Base-by-base conservation (phyloP, 2,888 invertebrate genomes). In the Pammene aurita region DNA sequence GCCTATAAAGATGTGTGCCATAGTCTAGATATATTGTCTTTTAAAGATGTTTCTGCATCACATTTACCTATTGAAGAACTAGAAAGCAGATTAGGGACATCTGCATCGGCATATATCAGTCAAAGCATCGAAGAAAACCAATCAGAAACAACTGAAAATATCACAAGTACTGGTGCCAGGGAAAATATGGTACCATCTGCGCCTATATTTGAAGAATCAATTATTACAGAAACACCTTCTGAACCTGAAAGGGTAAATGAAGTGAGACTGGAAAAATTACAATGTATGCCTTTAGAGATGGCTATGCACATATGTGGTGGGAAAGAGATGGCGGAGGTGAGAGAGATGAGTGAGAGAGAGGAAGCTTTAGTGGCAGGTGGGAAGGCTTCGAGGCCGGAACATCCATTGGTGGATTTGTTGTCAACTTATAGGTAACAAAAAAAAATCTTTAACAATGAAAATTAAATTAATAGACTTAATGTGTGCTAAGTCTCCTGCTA, bases 321-420 rank as follows among this genome's bases (percentile, higher is more conserved):
- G 0, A 80, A 73, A 61, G 90, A 90, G 74, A 87, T 91, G 72
- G 81, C 77, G 67, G 84, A 84, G 75, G 82, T 91, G 7, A 86
- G 78, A 74, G 76, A 76, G 16, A 82, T 90, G 80, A 90, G 90
- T 81, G 87, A 84, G 65, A 83, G 74, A 74, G 90, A 92, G 70
- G 90, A 90, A 70, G 83, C 83, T 63, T 74, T 83, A 63, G 90
- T 90, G 0, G 89, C 89, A 70, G 81, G 81, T 1, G 92, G 92
- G 0, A 84, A 87, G 18, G 26, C 78, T 7, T 83, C 82, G 76
- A 84, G 84, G 0, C 84, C 89, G 26, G 90, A 91, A 52, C 88
- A 92, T 79, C 90, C 90, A 9, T 78, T 92, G 57, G 85, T 91
- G 10, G 92, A 92, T 79, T 80, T 92, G 44, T 74, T 92, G 18